These are phyloP conservation scores for Aradophagus sp. DNA, from an alignment of 1,140 invertebrate genomes.

Conservation along the genomic window DNA sequence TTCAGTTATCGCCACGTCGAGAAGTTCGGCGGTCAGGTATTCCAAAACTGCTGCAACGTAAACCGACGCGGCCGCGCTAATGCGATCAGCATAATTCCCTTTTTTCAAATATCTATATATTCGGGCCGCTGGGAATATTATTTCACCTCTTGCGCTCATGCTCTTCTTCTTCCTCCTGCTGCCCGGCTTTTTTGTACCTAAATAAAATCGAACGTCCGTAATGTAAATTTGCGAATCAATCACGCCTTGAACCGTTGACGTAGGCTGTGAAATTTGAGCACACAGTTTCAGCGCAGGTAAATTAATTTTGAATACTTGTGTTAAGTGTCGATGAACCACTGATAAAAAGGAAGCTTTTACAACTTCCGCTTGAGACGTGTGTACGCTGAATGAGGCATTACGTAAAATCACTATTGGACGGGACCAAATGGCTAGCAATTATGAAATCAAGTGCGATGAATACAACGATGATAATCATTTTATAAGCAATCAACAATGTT, in stretches of 20 bases:
- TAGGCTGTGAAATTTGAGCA: no score
- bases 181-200: constrained; percentile 2
- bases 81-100: constrained; percentile 13
- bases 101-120: constrained; percentile 13
- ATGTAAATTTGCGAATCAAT: no score
- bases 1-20: background rate
- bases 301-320: no score
- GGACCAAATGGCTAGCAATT: constrained; percentile 21
- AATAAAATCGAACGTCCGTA: no score
- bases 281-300: no score
- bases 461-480: no score
- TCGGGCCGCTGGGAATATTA: constrained; percentile 8
- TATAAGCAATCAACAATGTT: no score
- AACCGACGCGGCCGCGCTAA: background rate
- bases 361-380: constrained; percentile 29
- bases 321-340: constrained; percentile 39
- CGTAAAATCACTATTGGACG: constrained; percentile 41
- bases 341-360: constrained; percentile 40
- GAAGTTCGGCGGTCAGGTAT: constrained; percentile 4
- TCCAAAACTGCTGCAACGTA: constrained; percentile 8
- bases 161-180: background rate
- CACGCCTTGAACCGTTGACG: no score
- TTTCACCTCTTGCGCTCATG: background rate
- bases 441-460: no score
- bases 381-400: constrained; percentile 24